Evolutionary conservation across 2,113 vertebrate genomes (phyloP), one percentile per base, ranked within the genome.

Genomic region (Lampris megalopsis): DNA sequence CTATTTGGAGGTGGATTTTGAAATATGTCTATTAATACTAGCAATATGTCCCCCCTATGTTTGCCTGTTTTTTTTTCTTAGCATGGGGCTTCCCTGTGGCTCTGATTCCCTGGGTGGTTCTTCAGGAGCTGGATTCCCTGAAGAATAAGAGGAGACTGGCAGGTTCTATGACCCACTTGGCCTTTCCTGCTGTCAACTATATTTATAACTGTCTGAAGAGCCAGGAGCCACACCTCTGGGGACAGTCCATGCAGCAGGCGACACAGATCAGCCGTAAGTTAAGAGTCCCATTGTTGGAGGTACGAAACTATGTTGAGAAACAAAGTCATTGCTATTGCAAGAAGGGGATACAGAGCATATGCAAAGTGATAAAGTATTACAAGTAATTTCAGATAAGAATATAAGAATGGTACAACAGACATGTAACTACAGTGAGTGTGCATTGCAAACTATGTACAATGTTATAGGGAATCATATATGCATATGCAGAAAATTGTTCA

Each of bases 231-330:
- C 93, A 81, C 1, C 79, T 99, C 2, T 96, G 95, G 96, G 97
- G 97, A 1, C 97, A 98, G n/a, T 97, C 97, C 48, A 95, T 98
- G 94, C 97, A 99, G 89, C 96, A 97, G 84, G 96, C 96, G 4
- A 90, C 96, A 2, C 92, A 95, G 70, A 95, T 92, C 86, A 88
- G 91, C 66, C 89, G 97, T 99, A 90, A 97, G 96, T 89, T 10
- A 8, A 9, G 2, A 13, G 63, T 48, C 49, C 24, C 24, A 24
- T 24, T 24, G 24, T 24, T 24, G 24, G 24, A 24, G 24, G 24
- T 24, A 24, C 24, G 24, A 24, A 24, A 24, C 24, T 24, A 24
- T 24, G 24, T 24, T 24, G 24, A 24, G 24, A 24, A 24, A 24
- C 24, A 24, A 24, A 24, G 24, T 24, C 24, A 24, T 24, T 24